These are phyloP conservation scores for Sipha flava DNA, from an alignment of 1,140 invertebrate species.

Conservation along the genomic window DNA sequence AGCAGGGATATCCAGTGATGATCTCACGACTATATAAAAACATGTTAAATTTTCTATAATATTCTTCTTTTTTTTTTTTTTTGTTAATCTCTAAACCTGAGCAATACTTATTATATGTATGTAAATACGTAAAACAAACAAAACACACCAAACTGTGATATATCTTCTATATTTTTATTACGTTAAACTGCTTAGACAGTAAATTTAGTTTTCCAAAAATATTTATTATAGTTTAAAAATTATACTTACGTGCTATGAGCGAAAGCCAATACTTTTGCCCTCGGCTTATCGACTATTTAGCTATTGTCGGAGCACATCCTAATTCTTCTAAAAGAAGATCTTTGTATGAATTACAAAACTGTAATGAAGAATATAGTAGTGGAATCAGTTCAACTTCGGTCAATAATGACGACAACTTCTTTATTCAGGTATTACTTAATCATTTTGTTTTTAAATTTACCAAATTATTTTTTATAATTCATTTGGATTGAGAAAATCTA, in stretches of 20 bases:
- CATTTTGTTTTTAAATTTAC: no score
- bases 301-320: slow-evolving; percentile 83
- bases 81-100: neutral
- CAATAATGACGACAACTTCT: slow-evolving; percentile 60
- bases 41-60: neutral
- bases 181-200: neutral
- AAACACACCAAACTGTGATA: slow-evolving; percentile 24
- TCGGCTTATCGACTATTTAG: slow-evolving; percentile 86
- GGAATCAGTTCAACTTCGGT: slow-evolving; percentile 47
- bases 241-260: slow-evolving; percentile 12
- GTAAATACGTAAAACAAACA: neutral
- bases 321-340: slow-evolving; percentile 46
- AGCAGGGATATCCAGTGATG: neutral
- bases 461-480: no score
- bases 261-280: slow-evolving; percentile 50
- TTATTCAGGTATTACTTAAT: slow-evolving; percentile 1
- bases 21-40: neutral
- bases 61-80: neutral
- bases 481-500: no score
- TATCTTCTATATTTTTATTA: slow-evolving; percentile 11
- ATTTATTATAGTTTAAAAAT: neutral
- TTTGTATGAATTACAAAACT: slow-evolving; percentile 29
- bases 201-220: neutral
- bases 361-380: slow-evolving; percentile 45
- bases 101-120: slow-evolving; percentile 21